These are phyloP conservation scores for Chloroceryle aenea DNA, from an alignment of 2,113 vertebrate species.

Conservation along the genomic window DNA sequence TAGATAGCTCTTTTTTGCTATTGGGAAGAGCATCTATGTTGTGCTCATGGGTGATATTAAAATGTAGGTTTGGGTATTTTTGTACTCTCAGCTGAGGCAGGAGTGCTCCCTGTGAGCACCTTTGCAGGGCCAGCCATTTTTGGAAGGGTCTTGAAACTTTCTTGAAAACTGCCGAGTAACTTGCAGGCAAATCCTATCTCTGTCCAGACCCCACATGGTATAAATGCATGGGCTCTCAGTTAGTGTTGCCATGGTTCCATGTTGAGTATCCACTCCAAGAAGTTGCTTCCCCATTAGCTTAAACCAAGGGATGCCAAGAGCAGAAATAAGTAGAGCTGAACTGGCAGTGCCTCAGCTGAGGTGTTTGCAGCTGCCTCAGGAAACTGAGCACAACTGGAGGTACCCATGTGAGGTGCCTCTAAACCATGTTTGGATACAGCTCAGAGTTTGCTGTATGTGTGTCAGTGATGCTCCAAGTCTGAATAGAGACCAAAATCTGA, in stretches of 20 bases:
- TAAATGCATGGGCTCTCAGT: background rate
- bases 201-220: background rate
- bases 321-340: background rate
- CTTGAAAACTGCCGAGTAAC: background rate
- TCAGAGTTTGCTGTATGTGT: background rate
- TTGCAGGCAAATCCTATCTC: background rate
- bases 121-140: background rate
- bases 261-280: background rate
- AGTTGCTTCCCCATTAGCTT: background rate
- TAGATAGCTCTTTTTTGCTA: background rate
- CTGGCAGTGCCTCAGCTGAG: background rate
- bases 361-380: background rate
- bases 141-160: background rate
- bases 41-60: background rate
- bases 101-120: background rate
- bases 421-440: background rate
- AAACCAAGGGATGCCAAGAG: background rate
- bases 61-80: background rate
- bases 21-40: background rate
- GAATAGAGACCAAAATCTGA: background rate
- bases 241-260: background rate
- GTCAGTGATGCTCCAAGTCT: background rate
- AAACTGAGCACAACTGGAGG: background rate
- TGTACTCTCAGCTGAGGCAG: background rate
- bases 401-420: fast-evolving